A percentile compares a stretch with the other conserved stretches of the same genome.
These are phyloP conservation scores for Troides aeacus DNA, from an alignment of 2,888 invertebrate genomes.

Conservation along the genomic window DNA sequence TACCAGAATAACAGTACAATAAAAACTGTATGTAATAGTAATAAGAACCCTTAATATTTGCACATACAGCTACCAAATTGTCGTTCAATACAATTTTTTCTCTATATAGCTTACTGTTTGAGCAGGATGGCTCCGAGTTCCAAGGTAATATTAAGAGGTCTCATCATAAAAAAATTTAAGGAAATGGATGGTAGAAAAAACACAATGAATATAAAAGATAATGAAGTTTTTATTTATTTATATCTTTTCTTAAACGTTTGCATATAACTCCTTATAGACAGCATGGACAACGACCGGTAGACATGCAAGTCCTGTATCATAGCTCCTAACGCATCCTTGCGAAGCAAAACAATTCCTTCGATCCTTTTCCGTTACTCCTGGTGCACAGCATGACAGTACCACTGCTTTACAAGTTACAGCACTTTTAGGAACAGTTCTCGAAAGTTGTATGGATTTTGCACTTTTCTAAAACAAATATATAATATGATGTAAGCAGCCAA, in stretches of 20 bases:
- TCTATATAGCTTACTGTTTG: too few species aligned
- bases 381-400: conserved; percentile 1
- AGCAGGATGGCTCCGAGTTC: too few species aligned
- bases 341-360: conserved; percentile 12
- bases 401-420: conserved; percentile 3
- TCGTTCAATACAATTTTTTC: too few species aligned
- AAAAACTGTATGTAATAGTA: too few species aligned
- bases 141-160: too few species aligned
- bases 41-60: too few species aligned
- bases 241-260: neutral
- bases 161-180: too few species aligned
- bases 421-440: neutral
- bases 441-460: neutral
- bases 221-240: too few species aligned
- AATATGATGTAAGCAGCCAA: neutral
- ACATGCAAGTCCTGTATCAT: conserved; percentile 15
- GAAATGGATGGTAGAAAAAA: too few species aligned
- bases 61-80: too few species aligned
- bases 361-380: neutral
- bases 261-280: conserved; percentile 13
- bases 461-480: conserved; percentile 1
- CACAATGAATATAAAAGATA: too few species aligned
- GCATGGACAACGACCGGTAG: conserved; percentile 6
- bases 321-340: conserved; percentile 8
- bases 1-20: too few species aligned